Conservation (phyloP, 2,113 vertebrate species). For the Sardina pilchardus region DNA sequence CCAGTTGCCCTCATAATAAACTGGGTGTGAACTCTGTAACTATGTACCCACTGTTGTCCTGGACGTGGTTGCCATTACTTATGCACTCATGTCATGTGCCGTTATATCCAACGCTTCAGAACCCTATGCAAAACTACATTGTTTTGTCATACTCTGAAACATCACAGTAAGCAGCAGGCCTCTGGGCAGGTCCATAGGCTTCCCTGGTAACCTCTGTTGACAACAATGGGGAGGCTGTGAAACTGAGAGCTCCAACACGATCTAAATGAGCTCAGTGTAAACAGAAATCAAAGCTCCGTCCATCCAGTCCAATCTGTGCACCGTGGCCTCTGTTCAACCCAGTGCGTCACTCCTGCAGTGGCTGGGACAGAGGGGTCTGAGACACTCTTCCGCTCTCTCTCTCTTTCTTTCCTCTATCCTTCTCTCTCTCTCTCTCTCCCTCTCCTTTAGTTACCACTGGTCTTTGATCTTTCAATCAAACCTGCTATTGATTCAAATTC, state of each 20-base stretch:
- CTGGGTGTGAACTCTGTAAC: background rate
- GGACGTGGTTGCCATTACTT: background rate
- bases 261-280: background rate
- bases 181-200: background rate
- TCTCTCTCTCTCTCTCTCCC: no score
- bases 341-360: background rate
- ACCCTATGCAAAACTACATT: no score
- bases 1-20: background rate
- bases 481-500: conserved; percentile 8
- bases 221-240: background rate
- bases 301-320: background rate
- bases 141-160: background rate
- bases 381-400: background rate
- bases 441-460: background rate
- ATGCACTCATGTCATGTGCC: background rate
- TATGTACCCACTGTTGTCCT: background rate
- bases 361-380: background rate
- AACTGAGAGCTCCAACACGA: background rate
- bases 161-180: background rate
- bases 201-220: background rate
- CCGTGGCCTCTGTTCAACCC: background rate
- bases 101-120: background rate
- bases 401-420: background rate
- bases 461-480: background rate
- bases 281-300: background rate